Conservation (phyloP, 30 jellyfish, hydroid and myxozoan species). For the Turritopsis dohrnii region DNA sequence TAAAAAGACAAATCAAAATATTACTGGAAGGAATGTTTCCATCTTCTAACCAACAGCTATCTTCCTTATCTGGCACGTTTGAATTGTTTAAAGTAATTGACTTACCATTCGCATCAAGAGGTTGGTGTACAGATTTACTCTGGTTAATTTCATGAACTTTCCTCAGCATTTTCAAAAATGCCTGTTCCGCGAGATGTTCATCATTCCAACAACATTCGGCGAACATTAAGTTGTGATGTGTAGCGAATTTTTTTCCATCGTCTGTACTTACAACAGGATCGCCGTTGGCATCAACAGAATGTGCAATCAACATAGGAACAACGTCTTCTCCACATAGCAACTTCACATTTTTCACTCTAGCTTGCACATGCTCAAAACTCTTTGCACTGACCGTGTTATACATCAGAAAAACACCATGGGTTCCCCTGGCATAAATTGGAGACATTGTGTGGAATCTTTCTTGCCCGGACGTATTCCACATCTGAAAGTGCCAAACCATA, state of each 20-base stretch:
- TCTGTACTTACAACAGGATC: conserved; percentile 79
- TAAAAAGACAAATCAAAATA: too few relatives aligned
- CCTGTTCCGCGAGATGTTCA: conserved; percentile 72
- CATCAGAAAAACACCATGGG: conserved; percentile 88
- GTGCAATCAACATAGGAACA: conserved; percentile 84
- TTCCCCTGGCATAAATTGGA: conserved; percentile 84
- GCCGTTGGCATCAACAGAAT: conserved; percentile 69
- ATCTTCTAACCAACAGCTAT: background rate
- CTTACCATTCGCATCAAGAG: background rate
- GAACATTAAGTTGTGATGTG: conserved; percentile 63
- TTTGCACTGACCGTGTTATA: conserved; percentile 69
- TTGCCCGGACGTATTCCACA: conserved; percentile 98
- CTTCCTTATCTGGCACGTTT: background rate
- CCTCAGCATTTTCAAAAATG: conserved; percentile 66
- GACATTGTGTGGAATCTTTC: conserved; percentile 89
- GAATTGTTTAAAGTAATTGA: background rate
- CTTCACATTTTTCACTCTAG: conserved; percentile 65
- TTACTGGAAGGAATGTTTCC: too few relatives aligned
- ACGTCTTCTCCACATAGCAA: conserved; percentile 79
- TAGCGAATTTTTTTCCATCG: conserved; percentile 88
- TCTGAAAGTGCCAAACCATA: conserved; percentile 53
- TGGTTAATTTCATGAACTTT: conserved; percentile 74
- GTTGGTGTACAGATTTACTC: conserved; percentile 58
- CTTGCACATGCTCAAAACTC: conserved; percentile 54
- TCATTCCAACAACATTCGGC: conserved; percentile 87